Evolutionary conservation across 92 coral and sea anemone species (phyloP).

Genomic region (Zoanthus solanderi): DNA sequence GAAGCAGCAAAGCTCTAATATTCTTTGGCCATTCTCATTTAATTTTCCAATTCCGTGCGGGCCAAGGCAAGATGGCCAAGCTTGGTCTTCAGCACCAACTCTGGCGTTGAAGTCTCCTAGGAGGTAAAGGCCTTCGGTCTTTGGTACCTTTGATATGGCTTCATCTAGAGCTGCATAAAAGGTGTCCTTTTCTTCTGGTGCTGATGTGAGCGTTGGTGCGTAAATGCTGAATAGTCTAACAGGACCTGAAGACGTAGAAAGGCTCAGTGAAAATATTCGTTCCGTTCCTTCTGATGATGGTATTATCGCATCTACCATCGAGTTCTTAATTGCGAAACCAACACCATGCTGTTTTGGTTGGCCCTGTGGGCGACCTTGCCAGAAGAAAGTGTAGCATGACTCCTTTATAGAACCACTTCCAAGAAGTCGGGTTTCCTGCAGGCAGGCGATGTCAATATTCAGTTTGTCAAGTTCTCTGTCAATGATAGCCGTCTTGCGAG

Average conservation of each 20-base stretch:
- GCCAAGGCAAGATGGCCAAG: neutral
- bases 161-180: constrained; percentile 21
- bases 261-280: constrained; percentile 37
- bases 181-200: constrained; percentile 36
- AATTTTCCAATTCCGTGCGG: neutral
- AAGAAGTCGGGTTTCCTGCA: constrained; percentile 19
- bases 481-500: constrained; percentile 18
- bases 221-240: neutral
- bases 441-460: neutral
- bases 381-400: constrained; percentile 50
- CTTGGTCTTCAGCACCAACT: no score
- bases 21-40: neutral
- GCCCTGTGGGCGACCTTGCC: constrained; percentile 22
- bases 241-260: constrained; percentile 5
- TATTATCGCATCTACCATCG: constrained; percentile 10
- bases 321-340: constrained; percentile 49
- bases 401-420: constrained; percentile 24
- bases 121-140: no score
- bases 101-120: neutral
- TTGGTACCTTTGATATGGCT: neutral
- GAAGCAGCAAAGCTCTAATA: neutral
- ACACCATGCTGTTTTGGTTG: neutral
- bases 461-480: neutral
- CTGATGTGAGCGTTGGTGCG: constrained; percentile 1
- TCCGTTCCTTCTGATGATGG: constrained; percentile 11